Evolutionary conservation across 2,888 invertebrate genomes (phyloP).

Genomic region (Nomada fabriciana): DNA sequence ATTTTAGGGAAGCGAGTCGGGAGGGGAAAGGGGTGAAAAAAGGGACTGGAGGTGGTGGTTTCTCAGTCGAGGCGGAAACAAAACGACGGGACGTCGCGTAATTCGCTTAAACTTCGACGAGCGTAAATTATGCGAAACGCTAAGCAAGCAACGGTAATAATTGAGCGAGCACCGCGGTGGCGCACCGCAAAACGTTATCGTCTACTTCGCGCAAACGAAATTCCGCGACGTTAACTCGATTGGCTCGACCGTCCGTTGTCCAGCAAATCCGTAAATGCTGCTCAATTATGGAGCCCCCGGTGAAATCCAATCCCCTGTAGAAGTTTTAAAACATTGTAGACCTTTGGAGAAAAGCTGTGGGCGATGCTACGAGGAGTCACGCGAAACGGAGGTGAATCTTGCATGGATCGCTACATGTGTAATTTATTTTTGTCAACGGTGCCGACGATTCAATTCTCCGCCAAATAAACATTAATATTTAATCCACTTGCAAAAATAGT

Average conservation of each 20-base stretch:
- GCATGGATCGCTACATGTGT: too few species aligned
- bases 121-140: constrained; percentile 59
- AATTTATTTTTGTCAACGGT: too few species aligned
- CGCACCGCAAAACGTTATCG: constrained; percentile 63
- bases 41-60: background rate
- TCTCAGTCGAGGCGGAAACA: constrained; percentile 16
- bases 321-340: background rate
- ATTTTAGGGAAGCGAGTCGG: background rate
- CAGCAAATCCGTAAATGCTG: constrained; percentile 45
- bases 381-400: too few species aligned
- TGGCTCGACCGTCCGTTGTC: constrained; percentile 29
- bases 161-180: constrained; percentile 37
- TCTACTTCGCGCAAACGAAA: constrained; percentile 62
- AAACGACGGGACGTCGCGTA: constrained; percentile 46
- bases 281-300: constrained; percentile 45
- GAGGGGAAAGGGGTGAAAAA: background rate
- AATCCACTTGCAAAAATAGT: too few species aligned
- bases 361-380: too few species aligned
- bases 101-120: constrained; percentile 61
- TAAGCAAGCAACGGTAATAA: constrained; percentile 62
- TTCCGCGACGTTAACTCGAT: constrained; percentile 65
- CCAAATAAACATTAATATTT: too few species aligned
- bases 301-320: constrained; percentile 46
- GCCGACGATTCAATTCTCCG: too few species aligned
- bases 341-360: too few species aligned